Evolutionary conservation across 2,888 invertebrate genomes (phyloP).

Genomic region (Drosophila atripex): DNA sequence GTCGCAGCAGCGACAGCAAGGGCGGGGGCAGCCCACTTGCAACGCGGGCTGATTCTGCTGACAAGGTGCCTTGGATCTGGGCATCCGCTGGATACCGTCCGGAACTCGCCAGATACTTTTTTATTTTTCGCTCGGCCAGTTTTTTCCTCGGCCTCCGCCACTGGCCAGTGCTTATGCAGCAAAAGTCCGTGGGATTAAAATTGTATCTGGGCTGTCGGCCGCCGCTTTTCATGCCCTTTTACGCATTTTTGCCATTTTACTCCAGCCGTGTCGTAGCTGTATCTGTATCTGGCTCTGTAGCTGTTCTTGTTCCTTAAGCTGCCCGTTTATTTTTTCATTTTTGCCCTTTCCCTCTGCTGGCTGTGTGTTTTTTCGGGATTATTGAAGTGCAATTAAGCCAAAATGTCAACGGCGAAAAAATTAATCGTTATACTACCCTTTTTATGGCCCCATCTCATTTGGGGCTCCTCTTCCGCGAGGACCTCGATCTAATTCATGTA

Average conservation of each 20-base stretch:
- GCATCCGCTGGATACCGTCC: slow-evolving; percentile 26
- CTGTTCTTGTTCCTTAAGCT: slow-evolving; percentile 49
- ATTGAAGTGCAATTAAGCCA: slow-evolving; percentile 83
- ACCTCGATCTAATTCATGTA: slow-evolving; percentile 79
- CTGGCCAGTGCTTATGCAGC: slow-evolving; percentile 73
- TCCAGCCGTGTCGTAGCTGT: slow-evolving; percentile 39
- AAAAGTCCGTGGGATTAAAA: slow-evolving; percentile 80
- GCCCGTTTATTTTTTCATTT: slow-evolving; percentile 9
- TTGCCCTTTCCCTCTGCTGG: slow-evolving; percentile 10
- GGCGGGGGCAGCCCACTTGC: slow-evolving; percentile 59
- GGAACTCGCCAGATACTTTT: slow-evolving; percentile 21
- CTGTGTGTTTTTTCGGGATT: slow-evolving; percentile 74
- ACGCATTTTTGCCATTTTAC: slow-evolving; percentile 77
- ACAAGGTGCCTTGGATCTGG: slow-evolving; percentile 62
- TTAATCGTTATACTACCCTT: slow-evolving; percentile 80
- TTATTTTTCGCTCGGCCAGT: slow-evolving; percentile 21
- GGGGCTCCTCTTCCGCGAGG: slow-evolving; percentile 51
- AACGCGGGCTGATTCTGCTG: slow-evolving; percentile 65
- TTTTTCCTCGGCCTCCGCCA: background rate
- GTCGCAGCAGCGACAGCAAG: slow-evolving; percentile 8
- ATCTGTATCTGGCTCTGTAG: slow-evolving; percentile 23
- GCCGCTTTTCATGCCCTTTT: slow-evolving; percentile 80
- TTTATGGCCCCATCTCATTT: slow-evolving; percentile 77
- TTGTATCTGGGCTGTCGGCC: slow-evolving; percentile 69
- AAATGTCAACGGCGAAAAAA: slow-evolving; percentile 82